Base-by-base conservation (phyloP, 2,113 vertebrate species). In the Melanocharis versteri region DNA sequence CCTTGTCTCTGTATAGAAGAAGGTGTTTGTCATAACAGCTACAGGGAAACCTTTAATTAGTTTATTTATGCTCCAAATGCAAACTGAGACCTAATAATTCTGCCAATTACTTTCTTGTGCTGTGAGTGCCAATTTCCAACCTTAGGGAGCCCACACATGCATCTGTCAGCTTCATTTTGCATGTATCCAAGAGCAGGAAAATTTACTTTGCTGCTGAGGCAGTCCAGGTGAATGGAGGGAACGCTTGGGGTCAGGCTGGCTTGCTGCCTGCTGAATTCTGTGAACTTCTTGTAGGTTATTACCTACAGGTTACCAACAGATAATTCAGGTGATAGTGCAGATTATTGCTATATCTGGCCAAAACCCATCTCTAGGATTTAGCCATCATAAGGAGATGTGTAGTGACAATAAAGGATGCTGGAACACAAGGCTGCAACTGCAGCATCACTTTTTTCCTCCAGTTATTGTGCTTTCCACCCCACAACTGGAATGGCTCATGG, bases 21-120 rank as follows among this genome's bases (percentile, higher is more conserved):
- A 54, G 73, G 44, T 83, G 73, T 84, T 92, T 93, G 84, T 94
- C 31, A 24, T 89, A 83, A 88, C 35, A 84, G 47, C 81, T 73
- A 54, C 64, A 70, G 81, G 80, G 91, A 94, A 94, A 60, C 83
- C 89, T 95, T 94, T 92, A 92, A 92, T 96, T 90, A 91, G 86
- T 92, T 97, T 92, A 88, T 95, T 83, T 93, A 85, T 78, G 50
- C 77, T 93, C 54, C 72, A 73, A 83, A 93, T 53, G 76, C 77
- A 93, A 90, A 87, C 77, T 30, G 91, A 92, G 83, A 64, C 75
- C 83, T 91, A 83, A 81, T 94, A 95, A 93, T 94, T 92, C 61
- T 96, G 65, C 80, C 83, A 86, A 50, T 94, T 94, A 54, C 47
- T 83, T 91, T 93, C 82, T 93, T 88, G 47, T 85, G n/a, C 82